phyloP scores from a whole-genome alignment of 2,888 invertebrate genomes.

The Autographa gamma region DNA sequence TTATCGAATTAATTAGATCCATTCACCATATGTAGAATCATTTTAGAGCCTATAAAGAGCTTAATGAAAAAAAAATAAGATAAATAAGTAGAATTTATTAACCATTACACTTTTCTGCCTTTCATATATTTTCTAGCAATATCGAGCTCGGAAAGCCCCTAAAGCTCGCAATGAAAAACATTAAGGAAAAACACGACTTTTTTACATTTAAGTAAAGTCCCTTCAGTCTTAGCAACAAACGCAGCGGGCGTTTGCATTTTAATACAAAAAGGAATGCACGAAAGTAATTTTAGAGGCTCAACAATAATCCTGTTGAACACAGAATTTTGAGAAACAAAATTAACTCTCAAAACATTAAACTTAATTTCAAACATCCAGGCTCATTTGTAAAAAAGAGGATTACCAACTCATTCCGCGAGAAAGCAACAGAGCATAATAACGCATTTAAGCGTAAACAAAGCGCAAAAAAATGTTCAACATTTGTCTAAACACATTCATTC shows the following conservation, averaged over 20 bases:
- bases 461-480: slow-evolving; percentile 65
- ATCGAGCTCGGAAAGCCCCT: neutral
- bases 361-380: slow-evolving; percentile 51
- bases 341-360: slow-evolving; percentile 53
- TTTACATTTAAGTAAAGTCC: neutral
- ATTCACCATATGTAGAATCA: neutral
- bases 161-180: neutral
- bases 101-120: neutral
- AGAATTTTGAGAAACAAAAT: slow-evolving; percentile 46
- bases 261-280: slow-evolving; percentile 48
- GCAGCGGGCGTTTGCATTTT: slow-evolving; percentile 30
- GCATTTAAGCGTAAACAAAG: slow-evolving; percentile 65
- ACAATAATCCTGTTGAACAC: slow-evolving; percentile 36
- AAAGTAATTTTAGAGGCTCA: slow-evolving; percentile 38
- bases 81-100: no score
- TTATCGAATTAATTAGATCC: neutral
- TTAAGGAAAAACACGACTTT: neutral
- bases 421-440: slow-evolving; percentile 59
- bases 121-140: neutral
- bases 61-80: no score
- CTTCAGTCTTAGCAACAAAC: slow-evolving; percentile 8
- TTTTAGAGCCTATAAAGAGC: no score
- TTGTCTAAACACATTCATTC: slow-evolving; percentile 74
- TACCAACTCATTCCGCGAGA: slow-evolving; percentile 52
- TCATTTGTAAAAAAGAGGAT: slow-evolving; percentile 57